Evolutionary conservation across 30 jellyfish, hydroid and myxozoan species (phyloP).

Genomic region (Hydractinia echinata): DNA sequence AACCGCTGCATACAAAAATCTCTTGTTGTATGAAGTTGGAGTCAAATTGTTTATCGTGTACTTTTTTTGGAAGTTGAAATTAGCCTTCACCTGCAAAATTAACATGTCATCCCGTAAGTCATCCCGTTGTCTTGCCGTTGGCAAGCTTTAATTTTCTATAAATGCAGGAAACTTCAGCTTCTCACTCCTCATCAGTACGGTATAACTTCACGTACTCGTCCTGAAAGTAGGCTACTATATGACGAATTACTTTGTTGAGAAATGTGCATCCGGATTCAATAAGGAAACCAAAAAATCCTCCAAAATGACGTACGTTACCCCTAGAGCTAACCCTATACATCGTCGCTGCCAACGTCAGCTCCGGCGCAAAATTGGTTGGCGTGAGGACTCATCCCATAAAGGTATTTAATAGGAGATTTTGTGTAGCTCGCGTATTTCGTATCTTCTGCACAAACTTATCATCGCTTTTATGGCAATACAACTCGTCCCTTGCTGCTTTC

Average conservation of each 20-base stretch:
- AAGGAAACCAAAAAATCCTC: background rate
- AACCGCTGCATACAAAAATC: slow-evolving; percentile 4
- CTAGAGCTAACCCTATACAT: background rate
- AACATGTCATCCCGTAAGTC: background rate
- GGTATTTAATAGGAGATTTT: background rate
- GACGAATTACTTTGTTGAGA: slow-evolving; percentile 4
- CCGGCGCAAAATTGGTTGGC: slow-evolving; percentile 1
- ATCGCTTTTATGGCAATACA: background rate
- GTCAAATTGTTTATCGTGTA: slow-evolving; percentile 1
- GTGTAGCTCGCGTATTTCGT: background rate
- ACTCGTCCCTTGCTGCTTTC: too few relatives aligned
- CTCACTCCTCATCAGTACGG: slow-evolving; percentile 4
- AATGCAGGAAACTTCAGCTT: background rate
- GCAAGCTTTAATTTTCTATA: background rate
- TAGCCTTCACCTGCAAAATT: background rate
- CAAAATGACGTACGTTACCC: background rate
- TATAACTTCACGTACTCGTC: slow-evolving; percentile 1
- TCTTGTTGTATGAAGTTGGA: slow-evolving; percentile 1
- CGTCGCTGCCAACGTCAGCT: slow-evolving; percentile 3
- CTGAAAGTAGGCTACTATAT: background rate
- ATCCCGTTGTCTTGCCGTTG: background rate
- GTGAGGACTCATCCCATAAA: background rate
- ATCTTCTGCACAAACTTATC: background rate
- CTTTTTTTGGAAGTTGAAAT: background rate
- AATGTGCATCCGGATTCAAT: background rate